Evolutionary conservation across 1,140 invertebrate species (phyloP), one percentile per base, ranked within the genome.

Genomic region (Frieseomelitta varia): DNA sequence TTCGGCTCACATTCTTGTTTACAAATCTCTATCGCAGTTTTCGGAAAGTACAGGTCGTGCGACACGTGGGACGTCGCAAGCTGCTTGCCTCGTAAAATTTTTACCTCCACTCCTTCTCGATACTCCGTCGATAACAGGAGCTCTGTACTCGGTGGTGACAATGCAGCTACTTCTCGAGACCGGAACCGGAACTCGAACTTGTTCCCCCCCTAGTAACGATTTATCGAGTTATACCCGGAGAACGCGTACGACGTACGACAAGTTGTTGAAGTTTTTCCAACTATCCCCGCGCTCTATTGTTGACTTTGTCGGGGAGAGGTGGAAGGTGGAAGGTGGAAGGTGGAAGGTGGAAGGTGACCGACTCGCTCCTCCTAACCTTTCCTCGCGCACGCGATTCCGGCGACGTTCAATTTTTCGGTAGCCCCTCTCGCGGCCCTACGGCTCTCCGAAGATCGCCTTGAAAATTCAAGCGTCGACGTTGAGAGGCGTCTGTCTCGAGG

Each of bases 101-200:
- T 83, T 79, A 83, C 65, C 78, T 61, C 27, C 27, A 39, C 71
- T 56, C 55, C 34, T 68, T n/a, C 53, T 15, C 81, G 63, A 76
- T 80, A 80, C 27, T 80, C n/a, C 2, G 79, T 30, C 81, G 53
- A 81, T 80, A 81, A 81, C 69, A 69, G 83, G 34, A 69, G 75
- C 21, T 19, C 58, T n/a, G 24, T 17, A 19, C 34, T 58, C 63
- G n/a, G 30, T 30, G 53, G 11, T 17, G 17, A 27, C 53, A 39
- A 30, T 78, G 53, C 4, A 67, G 55, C 15, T 65, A 65, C 63
- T 68, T 34, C 30, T 15, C 53, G 6, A 10, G 39, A 47, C 39
- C 39, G 14, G 51, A 12, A 15, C 61, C 39, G 61, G 14, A 58
- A 71, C 75, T 71, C 19, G 11, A 71, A 78, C 39, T 74, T 61